Evolutionary conservation across 2,888 invertebrate genomes (phyloP).

Genomic region (Aspidiotus rigidus): DNA sequence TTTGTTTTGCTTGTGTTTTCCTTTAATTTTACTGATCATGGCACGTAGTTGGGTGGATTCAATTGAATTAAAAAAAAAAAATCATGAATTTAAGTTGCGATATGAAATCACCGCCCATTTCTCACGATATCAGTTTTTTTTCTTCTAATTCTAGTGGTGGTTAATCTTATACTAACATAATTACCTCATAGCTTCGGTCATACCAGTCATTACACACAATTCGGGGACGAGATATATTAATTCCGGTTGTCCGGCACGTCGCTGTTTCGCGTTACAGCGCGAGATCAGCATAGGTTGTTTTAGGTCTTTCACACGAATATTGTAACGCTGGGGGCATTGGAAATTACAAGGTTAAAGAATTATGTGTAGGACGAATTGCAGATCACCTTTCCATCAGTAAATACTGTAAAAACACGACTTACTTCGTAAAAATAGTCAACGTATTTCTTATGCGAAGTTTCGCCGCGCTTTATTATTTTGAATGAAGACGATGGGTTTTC

Average conservation of each 20-base stretch:
- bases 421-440: constrained; percentile 53
- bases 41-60: no score
- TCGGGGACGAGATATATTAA: constrained; percentile 71
- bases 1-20: no score
- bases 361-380: not conserved
- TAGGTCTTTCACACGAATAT: not conserved
- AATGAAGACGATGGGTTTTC: constrained; percentile 54
- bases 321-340: not conserved
- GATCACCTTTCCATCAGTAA: not conserved
- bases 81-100: no score
- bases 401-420: constrained; percentile 3
- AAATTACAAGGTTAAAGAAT: not conserved
- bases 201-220: constrained; percentile 72
- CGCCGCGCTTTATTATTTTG: constrained; percentile 47
- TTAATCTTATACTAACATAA: not conserved
- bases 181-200: constrained; percentile 57
- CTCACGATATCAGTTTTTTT: no score
- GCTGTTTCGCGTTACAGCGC: constrained; percentile 56
- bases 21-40: no score
- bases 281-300: constrained; percentile 73
- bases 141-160: no score
- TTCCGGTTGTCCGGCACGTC: constrained; percentile 59
- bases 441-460: constrained; percentile 46
- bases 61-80: no score
- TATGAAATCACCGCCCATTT: no score